Conservation (phyloP, 2,113 vertebrate genomes). For the Sorex fumeus region DNA sequence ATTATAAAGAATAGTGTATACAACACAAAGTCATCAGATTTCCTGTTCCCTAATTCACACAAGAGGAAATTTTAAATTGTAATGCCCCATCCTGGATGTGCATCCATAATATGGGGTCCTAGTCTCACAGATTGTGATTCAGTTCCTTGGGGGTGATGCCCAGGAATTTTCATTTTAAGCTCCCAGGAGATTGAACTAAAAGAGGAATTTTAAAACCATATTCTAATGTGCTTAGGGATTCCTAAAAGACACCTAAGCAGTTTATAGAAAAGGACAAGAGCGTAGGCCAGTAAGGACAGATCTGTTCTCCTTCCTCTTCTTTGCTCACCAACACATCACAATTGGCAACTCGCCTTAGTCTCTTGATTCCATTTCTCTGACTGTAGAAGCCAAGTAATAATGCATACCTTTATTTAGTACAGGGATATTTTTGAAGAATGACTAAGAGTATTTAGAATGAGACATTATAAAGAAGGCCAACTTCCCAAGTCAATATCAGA, state of each 20-base stretch:
- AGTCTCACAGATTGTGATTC: background rate
- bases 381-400: slow-evolving; percentile 13
- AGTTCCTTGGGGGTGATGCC: background rate
- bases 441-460: slow-evolving; percentile 14
- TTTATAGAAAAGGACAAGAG: background rate
- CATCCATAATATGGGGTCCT: background rate
- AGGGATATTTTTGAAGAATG: slow-evolving; percentile 31
- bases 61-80: background rate
- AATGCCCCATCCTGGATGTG: background rate
- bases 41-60: slow-evolving; percentile 25
- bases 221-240: background rate
- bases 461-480: slow-evolving; percentile 29
- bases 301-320: background rate
- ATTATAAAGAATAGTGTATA: background rate
- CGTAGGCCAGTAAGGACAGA: background rate
- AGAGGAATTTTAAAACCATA: background rate
- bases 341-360: background rate
- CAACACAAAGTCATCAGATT: background rate
- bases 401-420: background rate
- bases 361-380: slow-evolving; percentile 31
- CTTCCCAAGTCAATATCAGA: background rate
- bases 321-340: background rate
- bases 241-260: slow-evolving; percentile 6
- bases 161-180: slow-evolving; percentile 32
- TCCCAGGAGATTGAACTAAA: background rate